Base-by-base conservation (phyloP, 2,797 vertebrate genomes). In the Decapterus maruadsi region DNA sequence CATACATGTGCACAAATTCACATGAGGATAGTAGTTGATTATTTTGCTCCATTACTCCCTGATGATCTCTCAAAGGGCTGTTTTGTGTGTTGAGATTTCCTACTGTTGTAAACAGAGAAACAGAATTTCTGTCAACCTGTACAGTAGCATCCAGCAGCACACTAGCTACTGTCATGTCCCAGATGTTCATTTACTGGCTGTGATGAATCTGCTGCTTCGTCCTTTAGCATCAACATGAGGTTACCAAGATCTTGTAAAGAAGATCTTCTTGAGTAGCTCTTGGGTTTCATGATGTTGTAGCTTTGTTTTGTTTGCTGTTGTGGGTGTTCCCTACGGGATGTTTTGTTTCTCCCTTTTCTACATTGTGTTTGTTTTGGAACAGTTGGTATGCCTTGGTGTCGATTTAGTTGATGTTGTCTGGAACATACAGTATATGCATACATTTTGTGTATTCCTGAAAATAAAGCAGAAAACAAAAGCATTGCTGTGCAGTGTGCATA, bases 11-110 rank as follows among this genome's bases (percentile, higher is more conserved):
- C 61, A 48, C 74, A 74, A 11, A 53, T 77, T 73, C 68, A 70
- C 54, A 70, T 51, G 53, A 70, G 78, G 54, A 54, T 80, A 31
- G n/a, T 57, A 38, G 60, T 86, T 88, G 53, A 82, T 87, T 85
- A 77, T 76, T 79, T 74, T 70, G 76, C 81, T 61, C 77, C 83
- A 87, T 90, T 92, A 89, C 66, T 68, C 75, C 54, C 60, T 82
- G 72, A 79, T 84, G 78, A 71, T 90, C 73, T 80, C 78, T 71
- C n/a, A 67, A 77, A 83, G 74, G 8, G 67, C 34, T 85, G 58
- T 76, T 75, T 22, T 26, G 48, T 43, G 66, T 40, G 81, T 80
- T 54, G 54, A 51, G 68, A 19, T 79, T 82, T 85, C 57, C 55
- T 68, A 69, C 61, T 46, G 55, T 45, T 77, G 80, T 71, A 81